These are phyloP conservation scores for Neoaliturus tenellus DNA, from an alignment of 2,888 invertebrate genomes.

Conservation along the genomic window DNA sequence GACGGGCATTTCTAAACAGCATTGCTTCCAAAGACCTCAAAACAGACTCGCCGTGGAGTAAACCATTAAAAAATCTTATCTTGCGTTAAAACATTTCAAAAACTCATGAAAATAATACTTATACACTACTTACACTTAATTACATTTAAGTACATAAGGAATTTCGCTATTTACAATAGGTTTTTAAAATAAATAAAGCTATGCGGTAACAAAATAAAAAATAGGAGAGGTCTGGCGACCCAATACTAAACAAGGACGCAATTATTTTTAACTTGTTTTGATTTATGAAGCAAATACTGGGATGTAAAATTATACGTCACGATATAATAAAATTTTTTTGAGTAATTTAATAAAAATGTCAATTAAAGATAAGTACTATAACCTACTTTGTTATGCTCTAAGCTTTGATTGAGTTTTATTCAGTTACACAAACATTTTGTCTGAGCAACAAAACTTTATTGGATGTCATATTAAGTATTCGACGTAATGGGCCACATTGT, in stretches of 20 bases:
- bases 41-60: neutral
- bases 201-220: conserved; percentile 44
- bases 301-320: no score
- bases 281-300: no score
- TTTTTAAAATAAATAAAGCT: conserved; percentile 47
- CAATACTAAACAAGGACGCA: conserved; percentile 32
- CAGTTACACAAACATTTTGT: neutral
- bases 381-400: no score
- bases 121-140: conserved; percentile 43
- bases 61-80: neutral
- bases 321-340: no score
- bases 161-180: conserved; percentile 14
- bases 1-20: neutral
- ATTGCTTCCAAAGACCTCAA: neutral
- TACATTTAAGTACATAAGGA: conserved; percentile 36
- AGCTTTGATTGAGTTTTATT: neutral
- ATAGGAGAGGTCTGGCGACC: conserved; percentile 35
- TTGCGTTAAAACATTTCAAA: neutral
- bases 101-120: neutral
- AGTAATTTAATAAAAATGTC: no score
- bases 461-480: neutral
- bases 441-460: neutral
- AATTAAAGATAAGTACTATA: no score
- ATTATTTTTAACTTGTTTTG: no score
- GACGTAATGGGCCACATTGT: neutral